Percentiles rank a stretch among this genome's conserved stretches.
phyloP scores from a whole-genome alignment of 2,797 vertebrate species.

The Masticophis lateralis region DNA sequence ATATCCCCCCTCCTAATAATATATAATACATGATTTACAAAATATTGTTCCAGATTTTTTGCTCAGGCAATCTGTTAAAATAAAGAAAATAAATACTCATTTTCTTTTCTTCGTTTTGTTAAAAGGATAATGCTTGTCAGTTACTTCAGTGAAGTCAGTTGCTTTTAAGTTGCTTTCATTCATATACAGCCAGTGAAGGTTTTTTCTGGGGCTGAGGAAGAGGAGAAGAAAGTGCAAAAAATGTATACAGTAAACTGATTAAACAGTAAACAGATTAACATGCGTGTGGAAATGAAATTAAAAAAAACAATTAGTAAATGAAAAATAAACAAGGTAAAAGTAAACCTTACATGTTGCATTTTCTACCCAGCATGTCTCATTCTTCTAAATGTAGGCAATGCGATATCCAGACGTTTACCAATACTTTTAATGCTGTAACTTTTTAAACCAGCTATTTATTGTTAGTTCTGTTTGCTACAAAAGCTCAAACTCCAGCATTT shows the following conservation, averaged over 20 bases:
- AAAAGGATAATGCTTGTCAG: background rate
- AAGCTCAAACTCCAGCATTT: slow-evolving; percentile 70
- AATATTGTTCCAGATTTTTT: background rate
- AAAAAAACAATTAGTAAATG: slow-evolving; percentile 9
- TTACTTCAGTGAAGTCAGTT: background rate
- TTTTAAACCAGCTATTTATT: slow-evolving; percentile 72
- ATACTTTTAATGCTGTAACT: slow-evolving; percentile 64
- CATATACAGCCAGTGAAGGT: background rate
- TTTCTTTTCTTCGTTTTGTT: background rate
- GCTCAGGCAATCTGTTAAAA: background rate
- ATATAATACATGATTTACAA: background rate
- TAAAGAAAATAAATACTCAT: slow-evolving; percentile 5
- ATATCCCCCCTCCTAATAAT: background rate
- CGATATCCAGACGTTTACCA: slow-evolving; percentile 65
- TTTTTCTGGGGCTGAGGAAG: background rate
- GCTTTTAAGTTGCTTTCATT: background rate
- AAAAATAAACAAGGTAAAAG: slow-evolving; percentile 38
- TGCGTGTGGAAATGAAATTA: background rate
- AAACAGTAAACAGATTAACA: slow-evolving; percentile 30
- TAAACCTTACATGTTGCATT: slow-evolving; percentile 33
- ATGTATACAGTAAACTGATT: slow-evolving; percentile 36
- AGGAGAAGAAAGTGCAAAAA: background rate
- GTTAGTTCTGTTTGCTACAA: slow-evolving; percentile 72
- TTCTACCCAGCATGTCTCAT: slow-evolving; percentile 54
- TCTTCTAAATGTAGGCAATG: slow-evolving; percentile 54